These are phyloP conservation scores for Cydia splendana DNA, from an alignment of 1,140 invertebrate species.

Conservation along the genomic window DNA sequence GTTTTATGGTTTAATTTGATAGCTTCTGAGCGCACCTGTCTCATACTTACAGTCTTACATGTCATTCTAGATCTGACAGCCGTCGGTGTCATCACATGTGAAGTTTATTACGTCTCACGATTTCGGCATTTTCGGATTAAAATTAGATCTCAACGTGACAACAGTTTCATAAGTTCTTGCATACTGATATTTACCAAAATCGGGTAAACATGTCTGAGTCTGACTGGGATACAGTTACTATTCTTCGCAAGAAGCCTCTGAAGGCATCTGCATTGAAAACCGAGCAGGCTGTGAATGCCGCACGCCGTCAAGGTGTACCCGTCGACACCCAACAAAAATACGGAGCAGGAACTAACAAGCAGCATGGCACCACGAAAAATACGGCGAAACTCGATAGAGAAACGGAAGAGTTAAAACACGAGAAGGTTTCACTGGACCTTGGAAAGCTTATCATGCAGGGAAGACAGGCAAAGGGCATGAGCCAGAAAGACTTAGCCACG, in stretches of 20 bases:
- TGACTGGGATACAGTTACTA: constrained; percentile 95
- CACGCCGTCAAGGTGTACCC: constrained; percentile 90
- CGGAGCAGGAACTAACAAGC: constrained; percentile 96
- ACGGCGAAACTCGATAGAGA: constrained; percentile 98
- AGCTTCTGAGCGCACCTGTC: constrained; percentile 2
- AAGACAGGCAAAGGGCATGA: constrained; percentile 93
- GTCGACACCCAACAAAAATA: constrained; percentile 98
- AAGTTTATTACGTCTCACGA: constrained; percentile 9
- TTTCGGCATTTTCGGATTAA: constrained; percentile 14
- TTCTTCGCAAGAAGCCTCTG: constrained; percentile 92
- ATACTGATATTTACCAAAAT: constrained; percentile 24
- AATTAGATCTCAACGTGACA: constrained; percentile 16
- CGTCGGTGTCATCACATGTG: constrained; percentile 1
- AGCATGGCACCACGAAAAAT: constrained; percentile 95
- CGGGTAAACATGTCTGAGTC: constrained; percentile 86
- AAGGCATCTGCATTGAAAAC: constrained; percentile 94
- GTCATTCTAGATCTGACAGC: not conserved
- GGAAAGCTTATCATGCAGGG: constrained; percentile 97
- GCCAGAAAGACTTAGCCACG: constrained; percentile 98
- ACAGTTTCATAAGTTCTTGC: constrained; percentile 1
- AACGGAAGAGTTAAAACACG: constrained; percentile 98
- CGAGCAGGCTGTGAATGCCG: constrained; percentile 88
- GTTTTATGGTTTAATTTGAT: not conserved
- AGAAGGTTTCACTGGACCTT: constrained; percentile 92
- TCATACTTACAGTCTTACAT: not conserved